Evolutionary conservation across 2,888 invertebrate genomes (phyloP), one percentile per base, ranked within the genome.

Genomic region (Leptura quadrifasciata): DNA sequence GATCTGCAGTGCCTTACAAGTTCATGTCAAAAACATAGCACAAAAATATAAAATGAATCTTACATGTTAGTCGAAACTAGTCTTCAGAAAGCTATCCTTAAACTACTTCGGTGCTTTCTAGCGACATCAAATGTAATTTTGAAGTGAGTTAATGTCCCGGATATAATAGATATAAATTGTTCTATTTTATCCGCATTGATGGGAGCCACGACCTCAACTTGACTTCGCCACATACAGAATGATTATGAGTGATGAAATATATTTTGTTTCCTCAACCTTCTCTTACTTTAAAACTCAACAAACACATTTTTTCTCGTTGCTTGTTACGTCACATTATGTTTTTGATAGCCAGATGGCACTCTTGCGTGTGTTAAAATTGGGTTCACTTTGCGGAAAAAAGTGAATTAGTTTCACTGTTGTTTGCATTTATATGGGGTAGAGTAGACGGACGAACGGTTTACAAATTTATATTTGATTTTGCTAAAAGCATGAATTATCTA

Each of bases 131-230:
- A 84, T 81, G 84, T 83, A 85, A 85, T 85, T 85, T 85, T 85
- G 84, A 84, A 84, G 83, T 85, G 82, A 86, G 86, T 84, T 86
- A 86, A 87, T 87, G 87, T 87, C 83, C 78, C 78, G 86, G 80
- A 85, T 80, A 77, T 86, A 86, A 86, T 85, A 83, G 86, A 86
- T 86, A 87, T 87, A 87, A 86, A 87, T 87, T 84, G 86, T 84
- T 83, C 84, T 78, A 81, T 84, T 83, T 83, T 80, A 83, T 79
- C 77, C 79, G 70, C 77, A 83, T 81, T 81, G 82, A 83, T 81
- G 80, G 77, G 69, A 68, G 47, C 63, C 68, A 68, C 57, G 61
- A 72, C 72, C 68, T 76, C 63, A 65, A 75, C 58, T 72, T 54
- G 61, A 61, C 74, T 69, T 67, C 72, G 52, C 60, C 67, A 73